phyloP scores from a whole-genome alignment of 2,888 invertebrate genomes.

The Onthophagus sagittarius region DNA sequence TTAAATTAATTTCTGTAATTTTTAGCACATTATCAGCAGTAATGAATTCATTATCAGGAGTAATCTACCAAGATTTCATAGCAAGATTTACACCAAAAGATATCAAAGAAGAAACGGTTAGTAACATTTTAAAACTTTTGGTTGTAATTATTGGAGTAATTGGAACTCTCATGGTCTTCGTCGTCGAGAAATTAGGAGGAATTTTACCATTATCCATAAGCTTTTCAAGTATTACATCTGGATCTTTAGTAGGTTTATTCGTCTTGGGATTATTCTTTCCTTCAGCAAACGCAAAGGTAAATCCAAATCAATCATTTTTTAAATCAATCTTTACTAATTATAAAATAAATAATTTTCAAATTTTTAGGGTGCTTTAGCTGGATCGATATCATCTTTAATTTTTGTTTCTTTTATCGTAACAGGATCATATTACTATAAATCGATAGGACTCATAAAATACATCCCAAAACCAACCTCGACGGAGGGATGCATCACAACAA shows the following conservation, averaged over 20 bases:
- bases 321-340: background rate
- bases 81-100: slow-evolving; percentile 52
- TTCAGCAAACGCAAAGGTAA: slow-evolving; percentile 56
- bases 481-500: slow-evolving; percentile 28
- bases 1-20: too few relatives aligned
- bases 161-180: slow-evolving; percentile 67
- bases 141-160: slow-evolving; percentile 56
- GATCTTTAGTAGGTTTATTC: slow-evolving; percentile 63
- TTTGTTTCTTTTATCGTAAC: slow-evolving; percentile 25
- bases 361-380: slow-evolving; percentile 19
- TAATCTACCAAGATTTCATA: slow-evolving; percentile 60
- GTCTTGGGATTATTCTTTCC: slow-evolving; percentile 65
- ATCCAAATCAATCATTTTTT: background rate
- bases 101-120: slow-evolving; percentile 52
- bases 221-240: slow-evolving; percentile 62
- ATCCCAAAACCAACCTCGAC: slow-evolving; percentile 31
- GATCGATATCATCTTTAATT: slow-evolving; percentile 15
- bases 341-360: background rate
- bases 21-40: slow-evolving; percentile 23
- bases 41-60: slow-evolving; percentile 57
- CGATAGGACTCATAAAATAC: slow-evolving; percentile 28
- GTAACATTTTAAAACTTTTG: slow-evolving; percentile 56
- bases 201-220: slow-evolving; percentile 62
- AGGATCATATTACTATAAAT: slow-evolving; percentile 32
- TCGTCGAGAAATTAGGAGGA: slow-evolving; percentile 61